phyloP scores from a whole-genome alignment of 2,797 vertebrate species.

The Acipenser transmontanus region DNA sequence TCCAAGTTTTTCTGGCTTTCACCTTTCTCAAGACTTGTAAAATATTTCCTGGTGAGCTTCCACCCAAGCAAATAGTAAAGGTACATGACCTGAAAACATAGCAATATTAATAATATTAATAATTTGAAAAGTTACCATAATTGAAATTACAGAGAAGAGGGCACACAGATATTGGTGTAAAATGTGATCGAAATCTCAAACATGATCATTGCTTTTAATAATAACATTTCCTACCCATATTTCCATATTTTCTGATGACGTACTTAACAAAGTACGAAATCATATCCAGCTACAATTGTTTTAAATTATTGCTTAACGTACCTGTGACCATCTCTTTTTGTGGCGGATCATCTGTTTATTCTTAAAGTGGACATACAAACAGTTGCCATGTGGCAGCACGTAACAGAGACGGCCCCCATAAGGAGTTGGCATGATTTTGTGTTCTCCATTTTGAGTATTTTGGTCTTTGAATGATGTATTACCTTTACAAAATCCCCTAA shows the following conservation, averaged over 20 bases:
- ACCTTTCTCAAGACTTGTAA: constrained; percentile 17
- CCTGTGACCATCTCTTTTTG: constrained; percentile 68
- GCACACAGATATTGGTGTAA: too few species aligned
- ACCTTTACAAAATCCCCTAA: too few species aligned
- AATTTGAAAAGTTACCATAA: too few species aligned
- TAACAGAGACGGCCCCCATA: constrained; percentile 56
- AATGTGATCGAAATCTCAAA: too few species aligned
- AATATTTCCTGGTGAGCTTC: constrained; percentile 44
- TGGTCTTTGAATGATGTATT: too few species aligned
- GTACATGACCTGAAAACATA: constrained; percentile 50
- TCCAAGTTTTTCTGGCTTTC: constrained; percentile 1
- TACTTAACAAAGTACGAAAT: too few species aligned
- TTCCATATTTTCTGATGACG: too few species aligned
- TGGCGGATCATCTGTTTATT: constrained; percentile 56
- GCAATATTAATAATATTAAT: too few species aligned
- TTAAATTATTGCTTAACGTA: constrained; percentile 14
- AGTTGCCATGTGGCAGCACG: constrained; percentile 52
- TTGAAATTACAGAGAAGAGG: too few species aligned
- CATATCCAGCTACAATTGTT: too few species aligned
- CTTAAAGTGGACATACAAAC: constrained; percentile 52
- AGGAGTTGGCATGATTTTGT: constrained; percentile 45
- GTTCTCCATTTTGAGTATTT: constrained; percentile 7
- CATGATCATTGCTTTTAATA: too few species aligned
- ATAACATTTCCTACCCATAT: too few species aligned
- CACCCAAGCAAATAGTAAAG: constrained; percentile 54